Base-by-base conservation (phyloP, 2,113 vertebrate species). In the Datnioides undecimradiatus region DNA sequence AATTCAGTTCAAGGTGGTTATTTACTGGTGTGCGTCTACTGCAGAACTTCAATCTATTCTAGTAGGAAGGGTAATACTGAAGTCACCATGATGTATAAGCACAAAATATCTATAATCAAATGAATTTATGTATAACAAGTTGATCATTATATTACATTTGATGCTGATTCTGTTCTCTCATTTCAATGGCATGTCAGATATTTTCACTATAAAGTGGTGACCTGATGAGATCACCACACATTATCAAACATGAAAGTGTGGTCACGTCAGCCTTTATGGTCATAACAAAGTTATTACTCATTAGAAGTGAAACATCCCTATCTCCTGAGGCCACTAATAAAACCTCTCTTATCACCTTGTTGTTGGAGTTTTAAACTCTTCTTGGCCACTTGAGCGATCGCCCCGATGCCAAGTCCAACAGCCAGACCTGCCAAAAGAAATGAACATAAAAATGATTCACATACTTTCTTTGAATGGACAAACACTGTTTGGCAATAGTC, bases 381-480 rank as follows among this genome's bases (percentile, higher is more conserved):
- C 93, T 98, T 99, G 3, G 97, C 97, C 16, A 97, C 95, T 88
- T 98, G 96, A 4, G 97, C 96, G 73, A 99, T 82, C 0, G 96
- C 97, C 14, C 97, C 97, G 1, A 99, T 92, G 65, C 97, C 97
- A 62, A 99, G 95, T 52, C 97, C 96, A 75, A 99, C 94, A 0
- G 97, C 97, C 79, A 99, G 85, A 46, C 97, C 97, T 99, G 91
- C 38, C 40, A 8, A 57, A 25, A 60, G 0, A 64, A 83, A 79
- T 5, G 10, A 12, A 23, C 12, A 23, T 23, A 10, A 31, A 55
- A 4, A 23, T 0, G 19, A 34, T 38, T 41, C 34, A 48, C 25
- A 43, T 29, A 60, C 21, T 17, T n/a, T 31, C 21, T 38, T 55
- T 21, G 29, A 46, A 33, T 1, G 16, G 36, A 31, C 17, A 12